phyloP scores from a whole-genome alignment of 2,113 vertebrate species.

The Nothobranchius furzeri region DNA sequence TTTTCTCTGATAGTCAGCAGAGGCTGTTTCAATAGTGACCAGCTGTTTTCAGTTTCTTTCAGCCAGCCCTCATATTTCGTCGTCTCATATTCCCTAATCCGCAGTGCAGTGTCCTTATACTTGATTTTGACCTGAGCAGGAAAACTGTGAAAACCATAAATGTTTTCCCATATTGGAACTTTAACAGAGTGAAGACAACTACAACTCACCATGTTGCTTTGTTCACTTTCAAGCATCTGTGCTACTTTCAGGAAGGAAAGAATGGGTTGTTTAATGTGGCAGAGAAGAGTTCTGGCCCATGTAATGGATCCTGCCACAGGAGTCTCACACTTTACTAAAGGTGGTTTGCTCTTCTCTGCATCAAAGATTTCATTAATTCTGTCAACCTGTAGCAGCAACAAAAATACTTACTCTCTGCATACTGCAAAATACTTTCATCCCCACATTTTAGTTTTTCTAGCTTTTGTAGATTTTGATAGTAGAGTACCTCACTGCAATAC shows the following conservation, averaged over 20 bases:
- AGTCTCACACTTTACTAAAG: constrained; percentile 84
- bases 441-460: too few species aligned
- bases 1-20: constrained; percentile 70
- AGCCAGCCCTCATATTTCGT: constrained; percentile 82
- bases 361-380: constrained; percentile 80
- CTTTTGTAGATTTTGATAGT: neutral
- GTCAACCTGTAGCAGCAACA: constrained; percentile 80
- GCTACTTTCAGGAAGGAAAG: constrained; percentile 82
- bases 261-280: constrained; percentile 82
- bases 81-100: constrained; percentile 82
- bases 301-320: constrained; percentile 87
- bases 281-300: constrained; percentile 86
- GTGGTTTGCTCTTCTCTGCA: constrained; percentile 80
- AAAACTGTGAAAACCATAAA: constrained; percentile 10
- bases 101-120: constrained; percentile 80
- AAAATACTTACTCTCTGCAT: neutral
- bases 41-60: constrained; percentile 54
- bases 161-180: neutral
- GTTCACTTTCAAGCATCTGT: constrained; percentile 80
- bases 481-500: constrained; percentile 92
- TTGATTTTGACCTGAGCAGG: constrained; percentile 81
- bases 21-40: constrained; percentile 84
- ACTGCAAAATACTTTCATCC: neutral
- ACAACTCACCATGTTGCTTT: constrained; percentile 75
- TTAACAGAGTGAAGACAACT: constrained; percentile 6